phyloP scores from a whole-genome alignment of 2,113 vertebrate genomes.

The Empidonax traillii region DNA sequence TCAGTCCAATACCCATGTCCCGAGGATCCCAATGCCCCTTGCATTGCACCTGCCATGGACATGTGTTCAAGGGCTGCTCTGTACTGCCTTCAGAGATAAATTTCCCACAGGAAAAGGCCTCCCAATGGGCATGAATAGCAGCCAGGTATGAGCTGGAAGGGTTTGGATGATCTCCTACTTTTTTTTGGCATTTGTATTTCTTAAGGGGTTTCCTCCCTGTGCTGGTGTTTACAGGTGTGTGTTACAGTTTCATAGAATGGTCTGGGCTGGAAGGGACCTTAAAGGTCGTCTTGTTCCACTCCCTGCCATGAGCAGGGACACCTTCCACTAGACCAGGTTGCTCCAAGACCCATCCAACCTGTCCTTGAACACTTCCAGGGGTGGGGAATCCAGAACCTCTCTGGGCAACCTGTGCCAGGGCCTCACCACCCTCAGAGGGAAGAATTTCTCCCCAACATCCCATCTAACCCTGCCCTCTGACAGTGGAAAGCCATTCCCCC shows the following conservation, averaged over 20 bases:
- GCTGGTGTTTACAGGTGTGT: not conserved
- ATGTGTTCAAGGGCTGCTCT: not conserved
- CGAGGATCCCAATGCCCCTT: not conserved
- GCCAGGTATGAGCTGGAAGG: not conserved
- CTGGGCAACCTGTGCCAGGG: not conserved
- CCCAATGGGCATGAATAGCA: not conserved
- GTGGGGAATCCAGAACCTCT: not conserved
- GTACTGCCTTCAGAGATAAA: not conserved
- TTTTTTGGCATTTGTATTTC: not conserved
- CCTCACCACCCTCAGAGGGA: fast-evolving
- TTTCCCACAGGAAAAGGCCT: not conserved
- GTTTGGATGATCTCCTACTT: not conserved
- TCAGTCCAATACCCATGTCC: fast-evolving
- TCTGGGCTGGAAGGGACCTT: not conserved
- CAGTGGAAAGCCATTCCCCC: not conserved
- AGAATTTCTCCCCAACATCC: not conserved
- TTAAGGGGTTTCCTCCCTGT: not conserved
- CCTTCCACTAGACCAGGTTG: fast-evolving
- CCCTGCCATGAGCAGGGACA: not conserved
- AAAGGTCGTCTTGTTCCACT: fast-evolving
- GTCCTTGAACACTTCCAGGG: not conserved
- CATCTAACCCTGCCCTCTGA: fast-evolving
- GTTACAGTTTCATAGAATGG: not conserved
- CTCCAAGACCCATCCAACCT: not conserved
- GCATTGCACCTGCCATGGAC: fast-evolving